A percentile compares a stretch with the other conserved stretches of the same genome.
Evolutionary conservation across 2,888 invertebrate species (phyloP).

Genomic region (Atherix ibis): DNA sequence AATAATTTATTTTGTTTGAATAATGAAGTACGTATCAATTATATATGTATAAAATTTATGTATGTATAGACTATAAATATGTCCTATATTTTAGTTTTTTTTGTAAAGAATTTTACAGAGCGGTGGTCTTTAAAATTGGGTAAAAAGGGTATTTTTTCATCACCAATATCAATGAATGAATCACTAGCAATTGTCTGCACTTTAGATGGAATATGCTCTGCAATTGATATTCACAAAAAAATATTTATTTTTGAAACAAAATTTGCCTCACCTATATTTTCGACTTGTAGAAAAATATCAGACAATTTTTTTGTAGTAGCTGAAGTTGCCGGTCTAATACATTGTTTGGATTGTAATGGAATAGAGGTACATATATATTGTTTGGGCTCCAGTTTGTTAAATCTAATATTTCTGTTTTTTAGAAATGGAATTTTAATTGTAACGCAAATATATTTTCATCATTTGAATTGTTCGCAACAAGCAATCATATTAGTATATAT

Average conservation of each 20-base stretch:
- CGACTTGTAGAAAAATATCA: conserved; percentile 33
- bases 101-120: background rate
- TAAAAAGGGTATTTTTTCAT: conserved; percentile 36
- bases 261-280: conserved; percentile 41
- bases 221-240: conserved; percentile 34
- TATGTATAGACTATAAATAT: too few relatives aligned
- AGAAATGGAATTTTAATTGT: conserved; percentile 46
- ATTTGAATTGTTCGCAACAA: conserved; percentile 33
- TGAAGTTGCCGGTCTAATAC: conserved; percentile 36
- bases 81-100: too few relatives aligned
- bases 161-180: conserved; percentile 26
- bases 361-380: too few relatives aligned
- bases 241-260: conserved; percentile 34
- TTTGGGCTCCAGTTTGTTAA: too few relatives aligned
- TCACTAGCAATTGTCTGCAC: conserved; percentile 33
- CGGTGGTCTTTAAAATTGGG: conserved; percentile 28
- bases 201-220: conserved; percentile 37
- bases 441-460: conserved; percentile 60
- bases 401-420: conserved; percentile 27
- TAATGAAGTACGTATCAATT: conserved; percentile 14
- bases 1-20: conserved; percentile 23
- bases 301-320: conserved; percentile 19
- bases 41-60: too few relatives aligned
- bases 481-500: conserved; percentile 37
- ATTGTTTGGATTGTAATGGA: conserved; percentile 38